These are phyloP conservation scores for Nasalis larvatus DNA, from an alignment of 2,113 vertebrate genomes.

Conservation along the genomic window DNA sequence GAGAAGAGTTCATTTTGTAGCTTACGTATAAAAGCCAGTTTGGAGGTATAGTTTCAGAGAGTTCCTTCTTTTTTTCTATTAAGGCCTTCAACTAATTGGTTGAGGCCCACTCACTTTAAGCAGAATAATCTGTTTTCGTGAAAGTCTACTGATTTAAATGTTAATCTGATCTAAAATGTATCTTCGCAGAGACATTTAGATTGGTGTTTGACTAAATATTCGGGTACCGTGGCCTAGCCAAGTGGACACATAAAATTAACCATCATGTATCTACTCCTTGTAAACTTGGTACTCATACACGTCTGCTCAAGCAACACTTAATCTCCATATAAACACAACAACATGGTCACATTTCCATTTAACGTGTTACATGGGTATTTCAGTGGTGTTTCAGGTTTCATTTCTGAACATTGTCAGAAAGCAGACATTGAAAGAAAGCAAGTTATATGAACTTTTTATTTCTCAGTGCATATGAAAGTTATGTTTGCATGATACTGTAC, in stretches of 20 bases:
- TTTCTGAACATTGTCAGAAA: neutral
- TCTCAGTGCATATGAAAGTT: neutral
- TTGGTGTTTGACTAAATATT: neutral
- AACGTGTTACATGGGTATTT: neutral
- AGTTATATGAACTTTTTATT: neutral
- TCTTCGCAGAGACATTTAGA: neutral
- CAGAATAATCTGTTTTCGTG: neutral
- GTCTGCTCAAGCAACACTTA: neutral
- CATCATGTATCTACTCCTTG: neutral
- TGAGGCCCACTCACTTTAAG: neutral
- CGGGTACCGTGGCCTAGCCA: neutral
- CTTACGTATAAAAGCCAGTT: neutral
- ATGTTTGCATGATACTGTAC: neutral
- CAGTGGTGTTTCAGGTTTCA: neutral
- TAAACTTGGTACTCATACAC: neutral
- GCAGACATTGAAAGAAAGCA: neutral
- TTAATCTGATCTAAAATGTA: neutral
- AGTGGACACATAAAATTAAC: neutral
- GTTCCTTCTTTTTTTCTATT: neutral
- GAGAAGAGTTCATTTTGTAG: neutral
- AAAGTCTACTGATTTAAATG: neutral
- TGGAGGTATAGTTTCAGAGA: neutral
- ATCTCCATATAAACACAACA: neutral
- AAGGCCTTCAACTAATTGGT: neutral
- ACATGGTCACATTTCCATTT: neutral